Evolutionary conservation across 2,888 invertebrate species (phyloP).

Genomic region (Ditylenchus weischeri): DNA sequence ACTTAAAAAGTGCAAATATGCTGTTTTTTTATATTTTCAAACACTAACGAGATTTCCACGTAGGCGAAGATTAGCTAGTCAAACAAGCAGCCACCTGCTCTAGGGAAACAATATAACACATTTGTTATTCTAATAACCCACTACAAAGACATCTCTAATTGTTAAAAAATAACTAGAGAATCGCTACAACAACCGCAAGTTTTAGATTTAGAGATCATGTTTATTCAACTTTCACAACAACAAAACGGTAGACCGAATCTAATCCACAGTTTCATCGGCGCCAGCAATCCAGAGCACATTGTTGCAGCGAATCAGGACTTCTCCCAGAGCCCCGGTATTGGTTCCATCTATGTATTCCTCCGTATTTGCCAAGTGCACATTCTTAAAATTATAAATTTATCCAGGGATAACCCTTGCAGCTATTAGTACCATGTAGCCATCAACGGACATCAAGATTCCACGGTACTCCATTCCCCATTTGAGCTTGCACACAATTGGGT

Average conservation of each 20-base stretch:
- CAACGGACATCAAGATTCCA: constrained; percentile 86
- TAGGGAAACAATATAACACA: no score
- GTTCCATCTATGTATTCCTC: constrained; percentile 93
- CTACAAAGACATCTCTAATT: background rate
- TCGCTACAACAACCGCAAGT: no score
- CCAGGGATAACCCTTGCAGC: no score
- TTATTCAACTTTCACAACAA: background rate
- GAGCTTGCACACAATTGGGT: constrained; percentile 91
- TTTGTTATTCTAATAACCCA: no score
- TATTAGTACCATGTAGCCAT: constrained; percentile 79
- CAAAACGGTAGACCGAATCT: constrained; percentile 1
- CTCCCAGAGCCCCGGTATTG: constrained; percentile 78
- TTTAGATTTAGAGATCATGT: background rate
- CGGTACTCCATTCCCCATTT: constrained; percentile 99
- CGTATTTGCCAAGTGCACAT: constrained; percentile 88
- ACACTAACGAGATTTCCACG: no score
- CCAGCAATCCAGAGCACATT: constrained; percentile 55
- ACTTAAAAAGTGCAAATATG: no score
- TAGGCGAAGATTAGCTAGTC: no score
- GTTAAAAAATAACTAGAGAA: background rate
- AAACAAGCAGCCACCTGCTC: no score
- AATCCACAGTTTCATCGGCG: constrained; percentile 38
- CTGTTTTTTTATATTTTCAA: no score
- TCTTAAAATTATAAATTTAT: constrained; percentile 61
- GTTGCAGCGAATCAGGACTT: constrained; percentile 46